Evolutionary conservation across 1,140 invertebrate genomes (phyloP).

Genomic region (Conus betulinus): DNA sequence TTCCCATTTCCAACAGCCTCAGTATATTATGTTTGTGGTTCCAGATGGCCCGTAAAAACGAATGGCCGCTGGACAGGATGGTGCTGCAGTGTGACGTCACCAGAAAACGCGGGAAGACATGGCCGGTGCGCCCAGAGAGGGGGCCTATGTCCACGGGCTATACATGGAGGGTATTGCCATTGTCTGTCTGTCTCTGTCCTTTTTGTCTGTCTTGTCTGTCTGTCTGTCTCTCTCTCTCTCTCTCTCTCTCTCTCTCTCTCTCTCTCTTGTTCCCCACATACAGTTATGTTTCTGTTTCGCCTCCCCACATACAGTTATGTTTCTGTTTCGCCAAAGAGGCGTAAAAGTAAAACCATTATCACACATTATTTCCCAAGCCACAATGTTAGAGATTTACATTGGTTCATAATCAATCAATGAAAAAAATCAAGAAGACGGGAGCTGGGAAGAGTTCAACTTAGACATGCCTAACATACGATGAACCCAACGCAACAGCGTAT

Average conservation of each 20-base stretch:
- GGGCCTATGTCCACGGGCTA: conserved; percentile 95
- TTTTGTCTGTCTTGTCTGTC: not conserved
- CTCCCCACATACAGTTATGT: no score
- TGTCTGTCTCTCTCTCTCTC: not conserved
- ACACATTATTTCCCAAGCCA: no score
- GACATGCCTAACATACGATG: no score
- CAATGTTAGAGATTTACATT: no score
- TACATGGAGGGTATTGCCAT: conserved; percentile 86
- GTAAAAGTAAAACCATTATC: no score
- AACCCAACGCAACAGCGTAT: no score
- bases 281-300: no score
- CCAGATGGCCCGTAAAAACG: conserved; percentile 79
- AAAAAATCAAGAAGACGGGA: no score
- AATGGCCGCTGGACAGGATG: conserved; percentile 97
- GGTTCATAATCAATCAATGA: no score
- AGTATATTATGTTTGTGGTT: not conserved
- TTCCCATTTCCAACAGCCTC: no score
- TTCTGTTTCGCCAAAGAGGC: no score
- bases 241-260: not conserved
- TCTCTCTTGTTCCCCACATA: not conserved
- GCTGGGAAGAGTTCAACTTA: no score
- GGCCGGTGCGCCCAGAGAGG: conserved; percentile 88
- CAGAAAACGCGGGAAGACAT: conserved; percentile 96
- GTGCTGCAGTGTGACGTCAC: conserved; percentile 97
- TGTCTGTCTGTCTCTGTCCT: not conserved